Conservation (phyloP, 2,797 vertebrate species). For the Rousettus madagascariensis region DNA sequence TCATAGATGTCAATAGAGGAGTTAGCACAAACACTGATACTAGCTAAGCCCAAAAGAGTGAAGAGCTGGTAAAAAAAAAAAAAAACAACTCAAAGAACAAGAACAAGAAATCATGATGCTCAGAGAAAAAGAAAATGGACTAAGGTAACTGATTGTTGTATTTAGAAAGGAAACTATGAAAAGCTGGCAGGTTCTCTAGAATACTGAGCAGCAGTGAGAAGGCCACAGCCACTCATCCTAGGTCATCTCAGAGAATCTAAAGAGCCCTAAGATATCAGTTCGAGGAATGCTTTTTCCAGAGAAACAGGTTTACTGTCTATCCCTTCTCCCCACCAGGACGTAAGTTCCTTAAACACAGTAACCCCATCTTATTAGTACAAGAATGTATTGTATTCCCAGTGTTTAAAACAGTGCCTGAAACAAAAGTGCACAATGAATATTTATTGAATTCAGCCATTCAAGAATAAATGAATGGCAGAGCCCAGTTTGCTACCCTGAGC, state of each 20-base stretch:
- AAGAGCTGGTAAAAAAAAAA: neutral
- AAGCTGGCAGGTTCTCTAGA: neutral
- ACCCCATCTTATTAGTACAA: neutral
- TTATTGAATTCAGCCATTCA: neutral
- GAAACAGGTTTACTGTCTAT: neutral
- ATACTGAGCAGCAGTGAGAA: neutral
- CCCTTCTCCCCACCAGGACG: neutral
- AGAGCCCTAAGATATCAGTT: neutral
- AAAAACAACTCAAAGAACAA: neutral
- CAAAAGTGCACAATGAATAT: neutral
- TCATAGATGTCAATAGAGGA: neutral
- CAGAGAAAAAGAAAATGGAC: neutral
- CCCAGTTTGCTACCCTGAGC: neutral
- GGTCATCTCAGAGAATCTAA: neutral
- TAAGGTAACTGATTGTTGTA: neutral
- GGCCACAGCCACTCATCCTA: neutral
- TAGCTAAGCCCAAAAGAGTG: constrained; percentile 2
- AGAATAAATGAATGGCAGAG: neutral
- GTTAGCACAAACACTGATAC: neutral
- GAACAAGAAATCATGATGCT: neutral
- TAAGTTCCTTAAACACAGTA: neutral
- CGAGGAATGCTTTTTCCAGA: neutral
- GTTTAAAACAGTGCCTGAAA: neutral
- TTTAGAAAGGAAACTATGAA: neutral
- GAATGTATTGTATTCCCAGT: neutral